Evolutionary conservation across 2,113 vertebrate species (phyloP).

Genomic region (Callospermophilus lateralis): DNA sequence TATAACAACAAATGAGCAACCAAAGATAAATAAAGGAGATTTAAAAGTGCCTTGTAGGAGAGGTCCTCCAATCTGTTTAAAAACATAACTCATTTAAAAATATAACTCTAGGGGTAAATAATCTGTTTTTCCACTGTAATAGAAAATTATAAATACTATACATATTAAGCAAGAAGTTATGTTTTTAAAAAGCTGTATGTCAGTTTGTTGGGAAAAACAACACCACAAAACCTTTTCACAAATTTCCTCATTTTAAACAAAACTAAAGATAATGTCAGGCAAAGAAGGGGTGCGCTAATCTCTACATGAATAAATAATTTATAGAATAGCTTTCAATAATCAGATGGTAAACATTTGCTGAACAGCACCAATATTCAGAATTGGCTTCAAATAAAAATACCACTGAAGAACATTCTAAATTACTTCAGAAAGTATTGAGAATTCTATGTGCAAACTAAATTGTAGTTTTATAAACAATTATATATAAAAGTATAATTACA

Average conservation of each 20-base stretch:
- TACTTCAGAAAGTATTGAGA: background rate
- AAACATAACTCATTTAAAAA: constrained; percentile 61
- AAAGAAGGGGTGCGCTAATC: constrained; percentile 63
- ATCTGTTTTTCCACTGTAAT: background rate
- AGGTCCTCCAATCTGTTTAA: constrained; percentile 48
- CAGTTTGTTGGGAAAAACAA: constrained; percentile 59
- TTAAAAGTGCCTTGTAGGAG: constrained; percentile 32
- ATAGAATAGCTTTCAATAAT: constrained; percentile 77
- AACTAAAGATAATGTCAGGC: constrained; percentile 61
- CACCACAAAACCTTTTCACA: constrained; percentile 55
- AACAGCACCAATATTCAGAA: constrained; percentile 76
- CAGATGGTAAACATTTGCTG: constrained; percentile 81
- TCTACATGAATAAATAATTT: constrained; percentile 81
- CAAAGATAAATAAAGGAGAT: constrained; percentile 65
- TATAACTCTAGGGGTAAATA: constrained; percentile 61
- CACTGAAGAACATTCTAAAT: background rate
- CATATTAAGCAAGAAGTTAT: background rate
- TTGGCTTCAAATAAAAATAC: constrained; percentile 39
- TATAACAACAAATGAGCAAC: constrained; percentile 52
- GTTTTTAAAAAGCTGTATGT: constrained; percentile 17
- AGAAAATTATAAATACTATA: background rate
- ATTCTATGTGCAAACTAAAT: background rate
- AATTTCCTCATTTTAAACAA: constrained; percentile 75
- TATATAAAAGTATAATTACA: background rate
- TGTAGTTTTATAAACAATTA: background rate